Base-by-base conservation (phyloP, 2,797 vertebrate species). In the Enteromius trimaculatus region DNA sequence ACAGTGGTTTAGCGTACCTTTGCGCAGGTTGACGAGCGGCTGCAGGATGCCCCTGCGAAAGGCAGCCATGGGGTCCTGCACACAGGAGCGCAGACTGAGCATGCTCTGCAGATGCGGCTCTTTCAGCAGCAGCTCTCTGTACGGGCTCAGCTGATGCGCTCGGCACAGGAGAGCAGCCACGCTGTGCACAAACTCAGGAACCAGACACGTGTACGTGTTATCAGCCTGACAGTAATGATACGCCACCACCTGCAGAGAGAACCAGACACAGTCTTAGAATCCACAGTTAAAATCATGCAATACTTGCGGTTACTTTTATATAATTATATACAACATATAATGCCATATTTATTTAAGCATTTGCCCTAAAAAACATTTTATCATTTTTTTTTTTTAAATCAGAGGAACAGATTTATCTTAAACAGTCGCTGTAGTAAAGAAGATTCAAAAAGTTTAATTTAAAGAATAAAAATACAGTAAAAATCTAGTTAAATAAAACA, bases 141-240 rank as follows among this genome's bases (percentile, higher is more conserved):
- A 99, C 0, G 98, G 96, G 0, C 92, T 65, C 23, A 99, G 91
- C 84, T 96, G 96, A 71, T 94, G 96, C 0, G 96, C 95, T 87
- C 98, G 95, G 89, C 98, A 99, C 42, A 99, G 95, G 84, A 99
- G 90, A 44, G 98, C 98, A 0, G 98, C 96, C 0, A 98, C 90
- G 26, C 98, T 99, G 90, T 99, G 98, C 80, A 99, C 98, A 1
- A 99, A 97, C 89, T 99, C 98, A 0, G 98, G 98, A 6, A 99
- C 98, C 16, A 99, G 94, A 87, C 98, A 99, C 0, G 98, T 99
- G 93, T 99, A 99, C 0, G 98, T 97, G 91, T 99, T 99, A 87
- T 99, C 98, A 0, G 98, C 97, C 92, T 99, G 98, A 90, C 98
- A 99, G 90, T 98, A 99, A 90, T 99, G 98, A 90, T 99, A 99